These are phyloP conservation scores for Vireo altiloquus DNA, from an alignment of 2,113 vertebrate species.

Conservation along the genomic window DNA sequence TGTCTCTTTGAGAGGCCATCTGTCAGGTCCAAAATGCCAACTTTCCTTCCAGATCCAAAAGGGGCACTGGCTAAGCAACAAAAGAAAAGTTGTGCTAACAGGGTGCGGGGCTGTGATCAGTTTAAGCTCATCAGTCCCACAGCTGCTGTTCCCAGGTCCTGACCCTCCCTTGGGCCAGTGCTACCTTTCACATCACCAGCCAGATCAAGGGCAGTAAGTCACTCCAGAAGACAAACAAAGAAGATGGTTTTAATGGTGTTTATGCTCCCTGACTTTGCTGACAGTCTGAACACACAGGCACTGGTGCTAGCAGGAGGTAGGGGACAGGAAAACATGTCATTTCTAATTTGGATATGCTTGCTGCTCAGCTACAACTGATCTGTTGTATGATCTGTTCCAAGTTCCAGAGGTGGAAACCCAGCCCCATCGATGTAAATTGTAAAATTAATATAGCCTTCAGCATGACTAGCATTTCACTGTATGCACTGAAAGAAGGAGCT, in stretches of 20 bases:
- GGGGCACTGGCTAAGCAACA: not conserved
- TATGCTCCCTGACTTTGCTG: not conserved
- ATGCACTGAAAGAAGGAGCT: not conserved
- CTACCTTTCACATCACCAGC: not conserved
- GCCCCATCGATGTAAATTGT: not conserved
- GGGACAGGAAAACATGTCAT: not conserved
- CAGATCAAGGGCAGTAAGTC: not conserved
- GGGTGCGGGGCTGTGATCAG: not conserved
- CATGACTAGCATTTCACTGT: not conserved
- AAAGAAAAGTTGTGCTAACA: not conserved
- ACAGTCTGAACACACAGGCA: not conserved
- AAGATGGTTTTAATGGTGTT: not conserved
- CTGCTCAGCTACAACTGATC: not conserved
- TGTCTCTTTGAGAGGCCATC: constrained; percentile 25
- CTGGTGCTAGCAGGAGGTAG: not conserved
- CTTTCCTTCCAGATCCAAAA: not conserved
- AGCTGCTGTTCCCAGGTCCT: not conserved
- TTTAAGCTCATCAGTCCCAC: not conserved
- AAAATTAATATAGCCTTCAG: not conserved
- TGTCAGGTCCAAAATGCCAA: constrained; percentile 18
- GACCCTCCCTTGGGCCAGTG: not conserved
- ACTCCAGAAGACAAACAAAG: not conserved
- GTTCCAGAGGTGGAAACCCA: not conserved
- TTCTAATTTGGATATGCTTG: not conserved
- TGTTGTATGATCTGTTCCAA: not conserved